Base-by-base conservation (phyloP, 1,140 invertebrate genomes). In the Drosophila rufa region DNA sequence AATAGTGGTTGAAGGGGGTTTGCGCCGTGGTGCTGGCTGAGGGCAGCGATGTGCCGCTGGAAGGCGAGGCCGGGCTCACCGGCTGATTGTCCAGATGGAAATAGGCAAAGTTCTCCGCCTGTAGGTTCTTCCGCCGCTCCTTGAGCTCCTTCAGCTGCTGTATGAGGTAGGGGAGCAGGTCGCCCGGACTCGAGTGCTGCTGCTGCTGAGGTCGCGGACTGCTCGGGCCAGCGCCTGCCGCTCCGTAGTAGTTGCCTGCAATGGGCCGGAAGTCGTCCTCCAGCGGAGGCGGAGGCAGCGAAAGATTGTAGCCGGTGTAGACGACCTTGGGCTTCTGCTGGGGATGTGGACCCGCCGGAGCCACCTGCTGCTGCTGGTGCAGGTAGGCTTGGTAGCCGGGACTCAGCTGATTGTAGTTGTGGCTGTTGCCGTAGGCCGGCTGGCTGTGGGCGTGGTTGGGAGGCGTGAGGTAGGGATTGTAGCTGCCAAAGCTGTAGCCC, bases 71-170 rank as follows among this genome's bases (percentile, higher is more conserved):
- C 0, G 69, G 79, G 9, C 42, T 25, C 5, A 82, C 51, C 0
- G 78, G 79, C 50, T 91, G 78, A 65, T 92, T 92, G 17, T 91
- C 91, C 51, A 93, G 66, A 59, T 93, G 92, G 50, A 92, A 93
- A 43, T 93, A 93, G 2, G 91, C 82, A 64, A 92, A 93, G 47
- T 92, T 93, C 55, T 92, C 89, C 2, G 79, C 53, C 42, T 92
- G 86, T 43, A 91, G n/a, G 40, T 92, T 77, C 30, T 92, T 92
- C 2, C 91, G 67, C 40, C 80, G 79, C 59, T 91, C 85, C 27
- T 92, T 91, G 0, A 92, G 47, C 5, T 91, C 80, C 33, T 82
- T 90, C 0, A 92, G 59, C 51, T 91, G 84, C 17, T 92, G 80
- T 25, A 92, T 64, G 2, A 92, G 71, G n/a, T 79, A 92, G 2